Conservation (phyloP, 2,113 vertebrate species). For the Myocastor coypus region DNA sequence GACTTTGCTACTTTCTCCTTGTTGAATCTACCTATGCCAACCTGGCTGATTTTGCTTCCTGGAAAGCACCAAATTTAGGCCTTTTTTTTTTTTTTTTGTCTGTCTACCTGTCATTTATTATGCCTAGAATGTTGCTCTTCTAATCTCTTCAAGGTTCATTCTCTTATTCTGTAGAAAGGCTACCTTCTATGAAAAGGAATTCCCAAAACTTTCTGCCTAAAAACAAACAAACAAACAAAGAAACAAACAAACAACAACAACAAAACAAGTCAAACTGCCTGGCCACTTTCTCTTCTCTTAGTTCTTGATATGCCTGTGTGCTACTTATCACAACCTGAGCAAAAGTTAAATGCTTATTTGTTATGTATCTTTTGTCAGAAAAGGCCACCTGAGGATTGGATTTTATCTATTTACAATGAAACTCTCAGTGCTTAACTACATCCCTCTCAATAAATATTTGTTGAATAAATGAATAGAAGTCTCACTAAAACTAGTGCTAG, state of each 20-base stretch:
- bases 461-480: not conserved
- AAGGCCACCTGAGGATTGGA: not conserved
- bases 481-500: not conserved
- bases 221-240: no score
- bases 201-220: no score
- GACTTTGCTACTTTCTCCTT: not conserved
- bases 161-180: no score
- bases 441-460: not conserved
- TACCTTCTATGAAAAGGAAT: no score
- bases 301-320: not conserved
- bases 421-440: not conserved
- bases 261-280: not conserved
- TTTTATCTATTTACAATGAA: not conserved
- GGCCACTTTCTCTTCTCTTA: not conserved
- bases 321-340: not conserved
- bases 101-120: not conserved
- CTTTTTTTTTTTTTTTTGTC: not conserved
- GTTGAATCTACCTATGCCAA: not conserved
- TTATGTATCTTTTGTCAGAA: slow-evolving; percentile 17
- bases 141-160: no score
- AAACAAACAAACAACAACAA: no score
- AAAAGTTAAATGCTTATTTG: not conserved
- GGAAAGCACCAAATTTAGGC: not conserved
- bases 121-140: not conserved
- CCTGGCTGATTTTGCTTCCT: not conserved